Base-by-base conservation (phyloP, 2,888 invertebrate species). In the Neoitamus cyanurus region DNA sequence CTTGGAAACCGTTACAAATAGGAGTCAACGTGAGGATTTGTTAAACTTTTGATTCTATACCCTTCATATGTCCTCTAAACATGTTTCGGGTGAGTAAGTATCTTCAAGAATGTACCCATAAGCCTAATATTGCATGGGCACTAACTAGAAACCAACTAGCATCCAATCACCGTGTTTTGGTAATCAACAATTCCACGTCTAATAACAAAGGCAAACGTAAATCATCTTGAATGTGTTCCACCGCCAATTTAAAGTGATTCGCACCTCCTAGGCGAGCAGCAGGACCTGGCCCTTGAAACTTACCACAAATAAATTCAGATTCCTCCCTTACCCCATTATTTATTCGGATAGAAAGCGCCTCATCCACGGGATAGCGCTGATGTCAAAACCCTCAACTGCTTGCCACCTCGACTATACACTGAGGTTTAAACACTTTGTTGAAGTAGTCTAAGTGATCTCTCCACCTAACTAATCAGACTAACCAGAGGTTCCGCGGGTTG, bases 201-300 rank as follows among this genome's bases (percentile, higher is more conserved):
- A 77, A 77, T 77, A 77, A 77, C 30, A 77, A 77, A 77, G 28
- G 42, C 77, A 77, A 25, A 77, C 77, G 28, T 77, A 77, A 77
- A 77, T 77, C 77, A n/a, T 77, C 46, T 77, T 25, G 11, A 77
- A 30, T 28, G 25, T 77, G 36, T 36, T 73, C 73, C 37, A 7
- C 73, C 30, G n/a, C 73, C 36, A 42, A 77, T 77, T 77, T 77
- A 20, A 77, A 77, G 42, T 42, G 31, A 13, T 77, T 77, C 13
- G 30, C 37, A 77, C 42, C 77, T 77, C 77, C 28, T 25, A n/a
- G 77, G 13, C 11, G n/a, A 25, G 28, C 77, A 36, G 25, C 36
- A 15, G 28, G 36, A 77, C 13, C 42, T 4, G 25, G 36, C 25
- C 46, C 42, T 46, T 42, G 36, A 30, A 46, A 77, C 46, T 30